Percentiles rank a stretch among this genome's conserved stretches.
Evolutionary conservation across 2,113 vertebrate species (phyloP).

Genomic region (Thalassarche chlororhynchos): DNA sequence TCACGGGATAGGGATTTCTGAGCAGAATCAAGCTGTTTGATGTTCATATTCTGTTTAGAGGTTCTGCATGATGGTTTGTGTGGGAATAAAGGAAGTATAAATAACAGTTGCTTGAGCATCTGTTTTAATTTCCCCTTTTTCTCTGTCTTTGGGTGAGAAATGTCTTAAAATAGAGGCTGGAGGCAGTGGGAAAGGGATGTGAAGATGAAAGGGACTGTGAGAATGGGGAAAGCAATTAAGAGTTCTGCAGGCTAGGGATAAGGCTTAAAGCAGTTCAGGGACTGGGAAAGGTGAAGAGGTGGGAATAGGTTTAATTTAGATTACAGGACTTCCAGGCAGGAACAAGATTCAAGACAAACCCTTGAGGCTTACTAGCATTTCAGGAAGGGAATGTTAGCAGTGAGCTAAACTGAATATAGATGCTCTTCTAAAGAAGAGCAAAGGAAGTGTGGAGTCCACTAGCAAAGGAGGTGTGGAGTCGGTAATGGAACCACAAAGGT

Average conservation of each 20-base stretch:
- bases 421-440: constrained; percentile 10
- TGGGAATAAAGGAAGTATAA: not conserved
- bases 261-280: not conserved
- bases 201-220: not conserved
- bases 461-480: not conserved
- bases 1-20: not conserved
- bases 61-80: not conserved
- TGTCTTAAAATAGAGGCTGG: not conserved
- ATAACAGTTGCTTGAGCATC: not conserved
- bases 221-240: constrained; percentile 23
- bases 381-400: constrained; percentile 10
- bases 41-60: not conserved
- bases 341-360: constrained; percentile 22
- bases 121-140: not conserved
- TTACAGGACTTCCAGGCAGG: constrained; percentile 1
- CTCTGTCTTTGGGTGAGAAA: not conserved
- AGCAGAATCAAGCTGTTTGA: not conserved
- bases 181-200: not conserved
- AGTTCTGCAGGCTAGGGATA: constrained; percentile 18
- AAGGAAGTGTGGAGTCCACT: not conserved
- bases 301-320: constrained; percentile 2
- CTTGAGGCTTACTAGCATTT: not conserved
- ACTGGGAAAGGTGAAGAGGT: not conserved
- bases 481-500: not conserved
- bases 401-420: not conserved